phyloP scores from a whole-genome alignment of 2,797 vertebrate genomes.

The Anisognathus igniventris region DNA sequence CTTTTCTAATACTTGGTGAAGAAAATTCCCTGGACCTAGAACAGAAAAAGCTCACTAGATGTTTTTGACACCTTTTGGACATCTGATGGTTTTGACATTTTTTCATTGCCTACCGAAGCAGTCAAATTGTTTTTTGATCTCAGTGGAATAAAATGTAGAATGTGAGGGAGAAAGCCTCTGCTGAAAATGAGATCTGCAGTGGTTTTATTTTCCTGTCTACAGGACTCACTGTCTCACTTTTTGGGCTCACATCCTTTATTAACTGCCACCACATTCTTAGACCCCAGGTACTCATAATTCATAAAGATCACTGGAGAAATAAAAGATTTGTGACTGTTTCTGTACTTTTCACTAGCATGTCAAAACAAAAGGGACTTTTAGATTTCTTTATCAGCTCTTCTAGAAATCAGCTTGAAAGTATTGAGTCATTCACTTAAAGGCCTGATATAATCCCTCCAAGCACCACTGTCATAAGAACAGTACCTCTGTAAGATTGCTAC shows the following conservation, averaged over 20 bases:
- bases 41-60: background rate
- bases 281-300: background rate
- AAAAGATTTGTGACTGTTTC: background rate
- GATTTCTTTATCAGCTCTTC: background rate
- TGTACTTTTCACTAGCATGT: background rate
- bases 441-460: background rate
- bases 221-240: background rate
- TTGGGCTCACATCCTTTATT: background rate
- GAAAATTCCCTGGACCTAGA: background rate
- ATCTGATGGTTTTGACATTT: background rate
- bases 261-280: background rate
- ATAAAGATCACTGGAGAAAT: background rate
- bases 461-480: background rate
- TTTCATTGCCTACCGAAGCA: background rate
- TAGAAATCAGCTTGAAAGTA: background rate
- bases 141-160: background rate
- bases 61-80: background rate
- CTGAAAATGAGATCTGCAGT: background rate
- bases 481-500: background rate
- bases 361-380: background rate
- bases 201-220: background rate
- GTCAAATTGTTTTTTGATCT: background rate
- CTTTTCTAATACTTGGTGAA: background rate
- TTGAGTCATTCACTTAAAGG: background rate
- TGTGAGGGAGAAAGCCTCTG: background rate